Evolutionary conservation across 2,113 vertebrate genomes (phyloP).

Genomic region (Petrocephalus microphthalmus): DNA sequence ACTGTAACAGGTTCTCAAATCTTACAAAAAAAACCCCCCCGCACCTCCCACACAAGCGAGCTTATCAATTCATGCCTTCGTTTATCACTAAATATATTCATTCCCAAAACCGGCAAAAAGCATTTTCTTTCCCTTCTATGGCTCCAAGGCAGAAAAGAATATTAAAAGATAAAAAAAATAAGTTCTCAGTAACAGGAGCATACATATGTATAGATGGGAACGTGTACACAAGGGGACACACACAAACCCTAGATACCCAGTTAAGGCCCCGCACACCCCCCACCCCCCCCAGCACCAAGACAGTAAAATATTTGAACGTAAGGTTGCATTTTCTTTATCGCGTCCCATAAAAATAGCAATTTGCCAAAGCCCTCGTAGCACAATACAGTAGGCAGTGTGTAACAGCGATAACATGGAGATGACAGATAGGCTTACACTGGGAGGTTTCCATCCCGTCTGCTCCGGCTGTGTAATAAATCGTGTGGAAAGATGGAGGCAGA

Average conservation of each 20-base stretch:
- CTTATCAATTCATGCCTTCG: background rate
- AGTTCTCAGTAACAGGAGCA: conserved; percentile 10
- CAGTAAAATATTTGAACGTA: conserved; percentile 88
- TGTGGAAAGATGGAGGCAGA: conserved; percentile 46
- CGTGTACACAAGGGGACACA: conserved; percentile 18
- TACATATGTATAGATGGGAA: background rate
- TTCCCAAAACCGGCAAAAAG: background rate
- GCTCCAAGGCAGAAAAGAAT: conserved; percentile 5
- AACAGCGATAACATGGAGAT: conserved; percentile 89
- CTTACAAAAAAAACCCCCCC: background rate
- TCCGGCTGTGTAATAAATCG: conserved; percentile 65
- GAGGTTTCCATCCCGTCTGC: conserved; percentile 77
- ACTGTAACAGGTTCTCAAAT: background rate
- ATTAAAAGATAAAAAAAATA: conserved; percentile 18
- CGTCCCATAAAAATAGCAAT: conserved; percentile 95
- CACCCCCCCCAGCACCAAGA: conserved; percentile 37
- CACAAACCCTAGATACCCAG: conserved; percentile 3
- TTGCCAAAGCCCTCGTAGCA: conserved; percentile 88
- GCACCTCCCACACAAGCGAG: background rate
- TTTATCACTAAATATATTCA: conserved; percentile 1
- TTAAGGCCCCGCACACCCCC: background rate
- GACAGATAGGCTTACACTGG: conserved; percentile 85
- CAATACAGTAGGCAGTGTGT: conserved; percentile 86
- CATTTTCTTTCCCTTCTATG: background rate
- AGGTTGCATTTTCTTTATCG: conserved; percentile 93